Evolutionary conservation across 2,797 vertebrate species (phyloP).

Genomic region (Acipenser transmontanus): DNA sequence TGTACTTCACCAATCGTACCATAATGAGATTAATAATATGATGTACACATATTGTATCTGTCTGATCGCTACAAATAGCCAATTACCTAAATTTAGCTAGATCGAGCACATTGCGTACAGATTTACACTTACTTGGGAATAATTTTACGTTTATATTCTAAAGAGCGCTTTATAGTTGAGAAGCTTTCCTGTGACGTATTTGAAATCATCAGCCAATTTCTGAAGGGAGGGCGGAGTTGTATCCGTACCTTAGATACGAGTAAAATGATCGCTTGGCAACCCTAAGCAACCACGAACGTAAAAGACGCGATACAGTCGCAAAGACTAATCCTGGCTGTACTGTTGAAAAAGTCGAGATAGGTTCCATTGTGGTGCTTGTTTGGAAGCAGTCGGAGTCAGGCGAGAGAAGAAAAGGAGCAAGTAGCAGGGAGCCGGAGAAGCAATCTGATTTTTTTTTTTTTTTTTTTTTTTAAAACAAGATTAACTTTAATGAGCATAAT

Average conservation of each 20-base stretch:
- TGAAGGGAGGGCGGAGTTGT: conserved; percentile 25
- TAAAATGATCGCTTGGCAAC: conserved; percentile 47
- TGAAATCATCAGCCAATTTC: conserved; percentile 7
- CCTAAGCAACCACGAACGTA: conserved; percentile 43
- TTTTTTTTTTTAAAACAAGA: conserved; percentile 18
- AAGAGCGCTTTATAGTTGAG: not conserved
- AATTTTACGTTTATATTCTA: not conserved
- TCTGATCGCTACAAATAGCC: no score
- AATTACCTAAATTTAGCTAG: no score
- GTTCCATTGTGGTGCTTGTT: conserved; percentile 56
- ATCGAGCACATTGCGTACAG: no score
- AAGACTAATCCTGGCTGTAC: conserved; percentile 42
- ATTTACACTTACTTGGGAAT: no score
- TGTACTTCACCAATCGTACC: no score
- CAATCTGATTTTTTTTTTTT: conserved; percentile 5
- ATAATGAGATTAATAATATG: no score
- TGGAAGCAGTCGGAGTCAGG: conserved; percentile 37
- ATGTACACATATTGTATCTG: no score
- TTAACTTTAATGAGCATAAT: conserved; percentile 20
- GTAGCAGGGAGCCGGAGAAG: conserved; percentile 22
- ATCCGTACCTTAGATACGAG: conserved; percentile 34
- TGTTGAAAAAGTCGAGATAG: conserved; percentile 56
- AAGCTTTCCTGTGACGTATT: not conserved
- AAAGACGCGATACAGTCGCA: conserved; percentile 52
- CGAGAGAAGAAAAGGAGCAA: conserved; percentile 20